Percentiles rank a stretch among this genome's conserved stretches.
Conservation (phyloP, 2,797 vertebrate genomes). For the Uromys caudimaculatus region DNA sequence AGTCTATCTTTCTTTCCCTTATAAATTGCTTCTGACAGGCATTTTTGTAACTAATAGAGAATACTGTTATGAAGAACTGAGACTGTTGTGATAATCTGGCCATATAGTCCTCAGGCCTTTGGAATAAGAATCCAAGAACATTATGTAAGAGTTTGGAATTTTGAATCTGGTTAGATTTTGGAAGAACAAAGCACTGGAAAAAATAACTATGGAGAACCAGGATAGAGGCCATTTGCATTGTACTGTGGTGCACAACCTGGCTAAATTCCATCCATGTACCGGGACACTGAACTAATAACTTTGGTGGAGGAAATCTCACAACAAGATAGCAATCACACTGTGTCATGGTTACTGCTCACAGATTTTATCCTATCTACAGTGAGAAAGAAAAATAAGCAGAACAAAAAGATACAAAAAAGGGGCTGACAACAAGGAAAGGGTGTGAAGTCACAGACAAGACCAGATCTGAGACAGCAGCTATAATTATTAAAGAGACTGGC, state of each 20-base stretch:
- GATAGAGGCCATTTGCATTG: not conserved
- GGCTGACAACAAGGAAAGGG: not conserved
- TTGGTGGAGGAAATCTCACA: not conserved
- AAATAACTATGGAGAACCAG: not conserved
- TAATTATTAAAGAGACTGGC: not conserved
- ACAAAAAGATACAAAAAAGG: not conserved
- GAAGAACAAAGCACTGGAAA: not conserved
- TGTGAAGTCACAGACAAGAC: not conserved
- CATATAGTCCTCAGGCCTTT: not conserved
- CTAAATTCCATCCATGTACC: not conserved
- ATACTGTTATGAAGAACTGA: not conserved
- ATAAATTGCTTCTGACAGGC: not conserved
- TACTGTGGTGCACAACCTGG: not conserved
- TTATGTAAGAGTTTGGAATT: not conserved
- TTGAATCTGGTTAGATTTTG: not conserved
- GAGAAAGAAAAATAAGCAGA: not conserved
- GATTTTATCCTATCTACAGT: not conserved
- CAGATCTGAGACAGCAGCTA: not conserved
- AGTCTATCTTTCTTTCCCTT: not conserved
- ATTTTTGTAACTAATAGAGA: not conserved
- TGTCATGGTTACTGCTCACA: not conserved
- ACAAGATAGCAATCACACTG: not conserved
- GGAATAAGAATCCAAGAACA: not conserved
- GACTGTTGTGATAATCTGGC: not conserved
- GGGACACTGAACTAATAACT: not conserved